Evolutionary conservation across 2,888 invertebrate species (phyloP), one percentile per base, ranked within the genome.

Genomic region (Drosophila kuntzei): DNA sequence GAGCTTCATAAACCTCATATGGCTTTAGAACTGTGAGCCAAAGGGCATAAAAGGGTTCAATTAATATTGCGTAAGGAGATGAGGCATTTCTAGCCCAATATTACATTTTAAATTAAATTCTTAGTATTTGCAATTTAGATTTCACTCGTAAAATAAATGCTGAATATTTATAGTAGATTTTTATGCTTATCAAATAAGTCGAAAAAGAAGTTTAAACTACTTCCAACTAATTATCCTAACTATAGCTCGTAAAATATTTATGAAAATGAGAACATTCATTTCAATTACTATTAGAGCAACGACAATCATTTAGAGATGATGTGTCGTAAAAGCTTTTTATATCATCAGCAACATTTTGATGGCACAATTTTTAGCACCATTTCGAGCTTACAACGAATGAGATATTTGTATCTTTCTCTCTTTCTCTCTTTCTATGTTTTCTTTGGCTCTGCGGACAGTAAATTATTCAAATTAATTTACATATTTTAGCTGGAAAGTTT

Each of bases 381-480:
- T 46, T 41, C 7, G 7, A 27, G 22, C 25, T 39, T 9, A 39
- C 41, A 50, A n/a, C n/a, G 12, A 37, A 6, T 32, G 11, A 32
- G 54, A 32, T n/a, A 39, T 54, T 5, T 22, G 16, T 32, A 14
- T 32, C 50, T 51, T 29, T 25, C 20, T 60, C 20, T 36, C 25
- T 16, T 11, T 8, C 11, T 16, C 14, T 2, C 41, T 20, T 6
- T 20, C 8, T 25, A 3, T 18, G 16, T 5, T 18, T 18, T 47
- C 12, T 16, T 29, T 6, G 8, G n/a, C 34, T n/a, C 32, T 29
- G 25, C 46, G 53, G 32, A 25, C 25, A 32, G 51, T 61, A 60
- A 85, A 79, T 86, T 77, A 80, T 80, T 64, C 62, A 74, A 66
- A 78, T 57, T 55, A 57, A 87, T 84, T 84, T 70, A 32, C 78